Conservation (phyloP, 2,113 vertebrate species). For the Petroica traversi region DNA sequence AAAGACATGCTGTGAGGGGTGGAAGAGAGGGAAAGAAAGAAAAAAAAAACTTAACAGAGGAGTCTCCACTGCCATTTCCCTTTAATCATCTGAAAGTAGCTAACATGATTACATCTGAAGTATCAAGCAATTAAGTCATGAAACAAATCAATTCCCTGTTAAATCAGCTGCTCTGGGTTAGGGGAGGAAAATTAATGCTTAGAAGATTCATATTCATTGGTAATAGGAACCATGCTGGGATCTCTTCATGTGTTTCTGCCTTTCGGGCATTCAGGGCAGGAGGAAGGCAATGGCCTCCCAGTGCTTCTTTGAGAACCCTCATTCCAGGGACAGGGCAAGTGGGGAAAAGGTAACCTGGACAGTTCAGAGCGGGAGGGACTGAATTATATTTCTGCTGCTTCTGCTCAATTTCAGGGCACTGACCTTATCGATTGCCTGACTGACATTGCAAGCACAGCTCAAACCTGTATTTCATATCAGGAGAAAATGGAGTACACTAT, state of each 20-base stretch:
- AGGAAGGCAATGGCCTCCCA: background rate
- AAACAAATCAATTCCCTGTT: slow-evolving; percentile 16
- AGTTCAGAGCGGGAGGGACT: background rate
- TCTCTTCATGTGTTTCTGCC: background rate
- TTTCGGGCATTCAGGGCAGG: background rate
- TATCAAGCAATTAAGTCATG: background rate
- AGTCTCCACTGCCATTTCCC: background rate
- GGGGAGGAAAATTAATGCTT: background rate
- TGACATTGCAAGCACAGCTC: background rate
- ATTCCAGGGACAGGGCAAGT: background rate
- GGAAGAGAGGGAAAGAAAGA: background rate
- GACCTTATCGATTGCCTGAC: background rate
- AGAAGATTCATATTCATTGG: background rate
- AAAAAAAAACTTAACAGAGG: background rate
- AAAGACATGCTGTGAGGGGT: slow-evolving; percentile 85
- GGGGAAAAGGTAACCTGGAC: background rate
- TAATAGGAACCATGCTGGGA: background rate
- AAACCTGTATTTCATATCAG: background rate
- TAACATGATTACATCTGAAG: background rate
- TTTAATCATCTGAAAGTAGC: background rate
- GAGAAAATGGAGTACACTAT: background rate
- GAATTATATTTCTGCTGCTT: background rate
- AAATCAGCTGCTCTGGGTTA: background rate
- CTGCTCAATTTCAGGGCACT: background rate
- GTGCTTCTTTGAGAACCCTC: background rate